Evolutionary conservation across 2,113 vertebrate species (phyloP).

Genomic region (Gymnarchus niloticus): DNA sequence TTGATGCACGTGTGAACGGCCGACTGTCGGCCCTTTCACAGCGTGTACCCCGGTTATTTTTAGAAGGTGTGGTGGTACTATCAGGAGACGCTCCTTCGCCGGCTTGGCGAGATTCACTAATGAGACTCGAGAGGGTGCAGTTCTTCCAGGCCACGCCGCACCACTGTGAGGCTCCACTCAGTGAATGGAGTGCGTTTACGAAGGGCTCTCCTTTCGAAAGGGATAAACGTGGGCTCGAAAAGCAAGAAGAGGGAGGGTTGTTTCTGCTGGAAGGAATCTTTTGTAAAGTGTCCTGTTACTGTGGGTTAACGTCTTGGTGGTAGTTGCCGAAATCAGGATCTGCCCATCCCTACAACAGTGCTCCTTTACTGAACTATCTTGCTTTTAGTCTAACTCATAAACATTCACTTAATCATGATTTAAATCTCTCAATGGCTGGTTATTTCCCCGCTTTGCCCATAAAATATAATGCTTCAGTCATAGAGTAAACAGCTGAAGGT

Average conservation of each 20-base stretch:
- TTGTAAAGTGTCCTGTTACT: too few species aligned
- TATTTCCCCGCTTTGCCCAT: too few species aligned
- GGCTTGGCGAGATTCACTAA: slow-evolving; percentile 44
- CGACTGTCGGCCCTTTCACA: slow-evolving; percentile 53
- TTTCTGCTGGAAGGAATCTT: not conserved
- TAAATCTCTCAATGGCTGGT: too few species aligned
- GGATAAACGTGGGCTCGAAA: not conserved
- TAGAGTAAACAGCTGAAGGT: too few species aligned
- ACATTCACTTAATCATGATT: too few species aligned
- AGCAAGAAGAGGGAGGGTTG: not conserved
- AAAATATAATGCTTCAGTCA: too few species aligned
- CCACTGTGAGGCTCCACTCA: not conserved
- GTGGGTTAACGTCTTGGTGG: too few species aligned
- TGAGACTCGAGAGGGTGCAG: slow-evolving; percentile 37
- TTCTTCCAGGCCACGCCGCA: slow-evolving; percentile 37
- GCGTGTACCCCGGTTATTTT: slow-evolving; percentile 48
- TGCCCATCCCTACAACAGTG: too few species aligned
- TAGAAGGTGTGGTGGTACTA: slow-evolving; percentile 36
- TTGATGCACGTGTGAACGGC: slow-evolving; percentile 22
- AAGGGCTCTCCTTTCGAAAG: not conserved
- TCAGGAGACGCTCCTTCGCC: slow-evolving; percentile 38
- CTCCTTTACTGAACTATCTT: too few species aligned
- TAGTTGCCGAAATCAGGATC: too few species aligned
- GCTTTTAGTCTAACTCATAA: too few species aligned
- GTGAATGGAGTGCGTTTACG: not conserved